Base-by-base conservation (phyloP, 2,888 invertebrate genomes). In the Boloria euphrosyne region DNA sequence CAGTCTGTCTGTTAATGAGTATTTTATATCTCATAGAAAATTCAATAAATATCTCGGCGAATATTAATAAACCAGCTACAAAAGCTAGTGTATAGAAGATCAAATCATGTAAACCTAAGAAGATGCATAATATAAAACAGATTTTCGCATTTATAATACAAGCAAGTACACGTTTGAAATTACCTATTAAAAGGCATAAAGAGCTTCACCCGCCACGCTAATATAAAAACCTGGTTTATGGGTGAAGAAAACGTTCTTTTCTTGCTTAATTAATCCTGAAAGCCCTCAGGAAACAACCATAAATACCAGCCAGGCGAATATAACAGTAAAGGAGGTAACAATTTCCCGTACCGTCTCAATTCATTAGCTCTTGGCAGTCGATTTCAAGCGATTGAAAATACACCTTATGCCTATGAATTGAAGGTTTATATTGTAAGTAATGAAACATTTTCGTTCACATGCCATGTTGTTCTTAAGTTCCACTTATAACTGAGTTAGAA, bases 341-440 rank as follows among this genome's bases (percentile, higher is more conserved):
- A 76, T 73, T 71, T 74, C 73, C 71, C 65, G 64, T 60, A 72
- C 75, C 71, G 72, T 74, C 75, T 73, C 78, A 80, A 81, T 84
- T 84, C 80, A 82, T 80, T 85, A 84, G 77, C 75, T 74, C 66
- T 70, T 73, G 68, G 75, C 75, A 80, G 77, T 79, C 43, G 18
- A 50, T 17, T 22, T 7, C 7, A 47, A 18, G 54, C 27, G 50
- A 17, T 18, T 53, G 22, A 65, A 50, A 59, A 27, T 62, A 31
- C 22, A 6, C 59, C 44, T 54, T 68, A 62, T 17, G 6, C 0
- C 4, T 13, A 14, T 58, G 3, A 16, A n/a, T 13, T 58, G 59
- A 68, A 62, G 38, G 62, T 27, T 16, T 10, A 59, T 13, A 31
- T 17, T 47, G 10, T 46, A 14, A 46, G 14, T 57, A 38, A 38